phyloP scores from a whole-genome alignment of 2,113 vertebrate species.

The Bos indicus region DNA sequence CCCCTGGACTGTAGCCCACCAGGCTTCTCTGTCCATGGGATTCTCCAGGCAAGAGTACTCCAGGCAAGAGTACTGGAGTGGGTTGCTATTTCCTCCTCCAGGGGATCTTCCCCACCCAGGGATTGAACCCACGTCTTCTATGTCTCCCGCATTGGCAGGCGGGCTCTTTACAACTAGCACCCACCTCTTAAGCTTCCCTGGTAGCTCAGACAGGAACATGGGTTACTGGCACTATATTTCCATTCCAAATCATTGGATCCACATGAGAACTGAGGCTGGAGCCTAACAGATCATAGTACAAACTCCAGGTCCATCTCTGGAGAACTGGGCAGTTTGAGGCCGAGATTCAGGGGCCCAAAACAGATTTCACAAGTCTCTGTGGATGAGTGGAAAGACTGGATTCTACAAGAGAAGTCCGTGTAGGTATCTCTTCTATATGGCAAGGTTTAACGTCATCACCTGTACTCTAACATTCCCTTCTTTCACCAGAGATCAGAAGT shows the following conservation, averaged over 20 bases:
- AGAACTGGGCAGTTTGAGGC: background rate
- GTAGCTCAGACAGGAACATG: background rate
- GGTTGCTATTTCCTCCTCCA: background rate
- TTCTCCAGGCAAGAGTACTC: background rate
- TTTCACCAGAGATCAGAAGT: background rate
- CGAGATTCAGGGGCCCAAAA: background rate
- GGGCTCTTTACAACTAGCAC: background rate
- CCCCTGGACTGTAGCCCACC: background rate
- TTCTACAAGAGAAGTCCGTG: background rate
- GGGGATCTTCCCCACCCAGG: background rate
- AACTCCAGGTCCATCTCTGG: background rate
- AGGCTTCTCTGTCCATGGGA: background rate
- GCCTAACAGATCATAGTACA: background rate
- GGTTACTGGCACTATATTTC: background rate
- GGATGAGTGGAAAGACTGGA: background rate
- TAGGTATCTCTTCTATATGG: background rate
- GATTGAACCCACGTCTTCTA: rapidly evolving
- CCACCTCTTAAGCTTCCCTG: background rate
- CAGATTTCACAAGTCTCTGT: background rate
- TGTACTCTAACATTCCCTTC: background rate
- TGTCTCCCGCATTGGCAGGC: background rate
- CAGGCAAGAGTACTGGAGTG: background rate
- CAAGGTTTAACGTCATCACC: background rate
- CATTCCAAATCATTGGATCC: background rate
- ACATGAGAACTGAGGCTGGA: background rate